Percentiles rank a stretch among this genome's conserved stretches.
These are phyloP conservation scores for Pterocles gutturalis DNA, from an alignment of 2,113 vertebrate species.

Conservation along the genomic window DNA sequence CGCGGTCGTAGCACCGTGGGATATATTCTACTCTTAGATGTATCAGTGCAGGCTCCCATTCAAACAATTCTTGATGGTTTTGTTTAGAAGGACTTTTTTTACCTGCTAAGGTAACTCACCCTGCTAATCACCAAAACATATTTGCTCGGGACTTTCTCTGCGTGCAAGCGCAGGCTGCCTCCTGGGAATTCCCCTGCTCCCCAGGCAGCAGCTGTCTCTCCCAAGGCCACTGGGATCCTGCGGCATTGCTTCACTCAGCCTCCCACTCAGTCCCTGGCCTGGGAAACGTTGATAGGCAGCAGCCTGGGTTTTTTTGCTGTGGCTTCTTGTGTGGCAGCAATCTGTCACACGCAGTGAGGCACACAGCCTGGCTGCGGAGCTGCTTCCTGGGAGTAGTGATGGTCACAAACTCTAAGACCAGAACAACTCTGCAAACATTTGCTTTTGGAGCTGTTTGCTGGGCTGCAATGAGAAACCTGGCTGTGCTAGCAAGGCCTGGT, in stretches of 20 bases:
- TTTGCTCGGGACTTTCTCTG: background rate
- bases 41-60: accelerated
- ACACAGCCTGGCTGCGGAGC: background rate
- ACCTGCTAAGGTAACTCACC: background rate
- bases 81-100: background rate
- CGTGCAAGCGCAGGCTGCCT: background rate
- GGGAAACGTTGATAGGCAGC: background rate
- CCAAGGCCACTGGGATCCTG: background rate
- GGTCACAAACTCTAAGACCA: too few species aligned
- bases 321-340: background rate
- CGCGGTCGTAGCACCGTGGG: accelerated
- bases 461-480: background rate
- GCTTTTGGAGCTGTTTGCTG: background rate
- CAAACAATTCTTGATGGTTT: background rate
- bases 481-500: background rate
- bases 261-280: background rate
- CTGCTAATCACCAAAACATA: background rate
- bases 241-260: background rate
- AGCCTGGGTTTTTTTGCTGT: background rate
- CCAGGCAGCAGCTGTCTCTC: background rate
- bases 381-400: background rate
- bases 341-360: background rate
- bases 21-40: background rate
- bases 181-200: background rate
- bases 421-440: background rate